These are phyloP conservation scores for Congeria kusceri DNA, from an alignment of 2,888 invertebrate genomes.

Conservation along the genomic window DNA sequence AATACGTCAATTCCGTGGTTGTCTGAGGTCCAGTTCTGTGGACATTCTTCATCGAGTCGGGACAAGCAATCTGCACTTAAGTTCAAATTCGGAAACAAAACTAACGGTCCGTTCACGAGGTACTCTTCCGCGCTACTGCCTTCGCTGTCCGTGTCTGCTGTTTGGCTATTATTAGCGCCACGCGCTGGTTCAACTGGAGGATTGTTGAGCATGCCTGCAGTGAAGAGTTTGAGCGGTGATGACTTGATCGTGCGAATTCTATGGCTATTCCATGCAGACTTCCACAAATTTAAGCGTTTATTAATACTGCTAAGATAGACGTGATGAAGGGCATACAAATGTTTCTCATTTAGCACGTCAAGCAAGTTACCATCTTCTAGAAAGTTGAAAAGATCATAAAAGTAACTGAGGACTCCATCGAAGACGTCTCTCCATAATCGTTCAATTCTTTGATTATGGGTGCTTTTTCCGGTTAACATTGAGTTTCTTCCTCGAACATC, in stretches of 20 bases:
- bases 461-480: conserved; percentile 27
- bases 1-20: conserved; percentile 32
- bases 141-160: not conserved
- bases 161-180: not conserved
- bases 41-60: conserved; percentile 16
- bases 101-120: not conserved
- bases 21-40: conserved; percentile 17
- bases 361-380: conserved; percentile 20
- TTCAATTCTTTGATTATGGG: conserved; percentile 34
- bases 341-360: conserved; percentile 14
- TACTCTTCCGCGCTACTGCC: not conserved
- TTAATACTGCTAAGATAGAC: conserved; percentile 31
- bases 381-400: conserved; percentile 32
- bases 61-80: conserved; percentile 4
- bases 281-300: conserved; percentile 27
- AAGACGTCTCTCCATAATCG: conserved; percentile 38
- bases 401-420: conserved; percentile 32
- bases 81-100: not conserved
- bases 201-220: conserved; percentile 16
- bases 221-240: conserved; percentile 15
- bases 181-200: not conserved
- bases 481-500: conserved; percentile 5
- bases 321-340: conserved; percentile 29
- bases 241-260: conserved; percentile 29
- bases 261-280: conserved; percentile 29